These are phyloP conservation scores for Hypsibius dujardini DNA, from an alignment of 1,140 invertebrate species.

Conservation along the genomic window DNA sequence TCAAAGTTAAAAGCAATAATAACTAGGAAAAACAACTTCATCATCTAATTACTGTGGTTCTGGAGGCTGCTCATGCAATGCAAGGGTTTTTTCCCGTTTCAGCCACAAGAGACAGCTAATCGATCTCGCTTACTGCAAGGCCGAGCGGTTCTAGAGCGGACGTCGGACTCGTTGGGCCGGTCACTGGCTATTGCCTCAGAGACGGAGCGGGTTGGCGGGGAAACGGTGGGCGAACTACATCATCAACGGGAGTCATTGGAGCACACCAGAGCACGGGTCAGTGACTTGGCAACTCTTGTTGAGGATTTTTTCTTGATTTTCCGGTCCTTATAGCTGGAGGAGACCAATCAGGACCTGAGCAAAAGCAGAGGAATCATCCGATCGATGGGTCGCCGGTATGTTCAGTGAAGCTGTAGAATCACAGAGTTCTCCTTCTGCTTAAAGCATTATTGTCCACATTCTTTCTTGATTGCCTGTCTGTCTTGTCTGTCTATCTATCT, in stretches of 20 bases:
- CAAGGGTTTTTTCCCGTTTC: neutral
- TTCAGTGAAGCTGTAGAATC: too few relatives aligned
- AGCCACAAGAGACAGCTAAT: slow-evolving; percentile 3
- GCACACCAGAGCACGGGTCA: slow-evolving; percentile 39
- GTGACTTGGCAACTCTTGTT: slow-evolving; percentile 17
- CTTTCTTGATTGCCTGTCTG: slow-evolving; percentile 3
- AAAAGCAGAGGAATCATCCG: slow-evolving; percentile 42
- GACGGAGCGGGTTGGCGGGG: slow-evolving; percentile 55
- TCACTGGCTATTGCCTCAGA: slow-evolving; percentile 54
- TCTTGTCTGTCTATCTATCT: neutral
- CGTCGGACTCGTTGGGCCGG: slow-evolving; percentile 46
- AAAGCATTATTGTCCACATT: too few relatives aligned
- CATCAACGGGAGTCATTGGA: slow-evolving; percentile 45
- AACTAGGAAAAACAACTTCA: too few relatives aligned
- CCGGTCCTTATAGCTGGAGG: slow-evolving; percentile 33
- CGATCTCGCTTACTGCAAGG: slow-evolving; percentile 36
- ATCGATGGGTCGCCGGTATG: slow-evolving; percentile 40
- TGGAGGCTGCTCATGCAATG: too few relatives aligned
- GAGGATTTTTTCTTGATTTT: slow-evolving; percentile 17
- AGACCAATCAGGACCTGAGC: slow-evolving; percentile 44
- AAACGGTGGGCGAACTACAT: slow-evolving; percentile 49
- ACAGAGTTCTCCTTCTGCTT: too few relatives aligned
- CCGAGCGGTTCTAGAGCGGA: slow-evolving; percentile 41
- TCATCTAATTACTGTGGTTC: too few relatives aligned
- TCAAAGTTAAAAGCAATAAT: too few relatives aligned